Base-by-base conservation (phyloP, 2,888 invertebrate genomes). In the Drosophila mimetica region DNA sequence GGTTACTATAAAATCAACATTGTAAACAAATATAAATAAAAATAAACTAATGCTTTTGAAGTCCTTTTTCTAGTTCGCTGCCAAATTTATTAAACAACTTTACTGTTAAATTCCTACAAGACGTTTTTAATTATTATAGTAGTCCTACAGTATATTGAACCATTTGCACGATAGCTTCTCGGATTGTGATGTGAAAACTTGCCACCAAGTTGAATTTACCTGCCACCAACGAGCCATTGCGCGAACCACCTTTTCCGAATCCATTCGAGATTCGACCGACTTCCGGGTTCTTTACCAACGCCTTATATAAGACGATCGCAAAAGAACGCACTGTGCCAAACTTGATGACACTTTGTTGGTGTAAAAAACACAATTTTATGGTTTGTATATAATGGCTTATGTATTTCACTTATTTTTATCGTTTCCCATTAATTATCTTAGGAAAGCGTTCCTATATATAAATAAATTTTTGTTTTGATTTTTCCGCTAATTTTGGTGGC, bases 221-320 rank as follows among this genome's bases (percentile, higher is more conserved):
- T 91, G 91, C 91, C 91, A 91, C 91, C 91, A 91, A 53, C 92
- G 92, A 54, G 91, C 91, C 91, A 91, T 91, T 30, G 92, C 91
- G 69, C 89, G 89, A 25, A 92, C 91, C 54, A 91, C 91, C 85
- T 91, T 91, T 46, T 91, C 91, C 28, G 91, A 89, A 84, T 91
- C 91, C 91, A 91, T 91, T 47, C 42, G 16, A 37, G 47, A 37
- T 13, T 64, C 61, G 63, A 11, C 42, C 30, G 46, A 51, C 34
- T 57, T 61, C 60, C 60, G 63, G 51, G 57, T 74, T 65, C 42
- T 52, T 50, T 25, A 34, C 51, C 20, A 63, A 52, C 36, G 34
- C 46, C 63, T 90, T 90, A 89, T 89, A 78, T 89, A 89, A 89
- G 69, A 63, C 47, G 51, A 51, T 22, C 22, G 50, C 22, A 64